These are phyloP conservation scores for Psephotus haematonotus DNA, from an alignment of 2,113 vertebrate species.

Conservation along the genomic window DNA sequence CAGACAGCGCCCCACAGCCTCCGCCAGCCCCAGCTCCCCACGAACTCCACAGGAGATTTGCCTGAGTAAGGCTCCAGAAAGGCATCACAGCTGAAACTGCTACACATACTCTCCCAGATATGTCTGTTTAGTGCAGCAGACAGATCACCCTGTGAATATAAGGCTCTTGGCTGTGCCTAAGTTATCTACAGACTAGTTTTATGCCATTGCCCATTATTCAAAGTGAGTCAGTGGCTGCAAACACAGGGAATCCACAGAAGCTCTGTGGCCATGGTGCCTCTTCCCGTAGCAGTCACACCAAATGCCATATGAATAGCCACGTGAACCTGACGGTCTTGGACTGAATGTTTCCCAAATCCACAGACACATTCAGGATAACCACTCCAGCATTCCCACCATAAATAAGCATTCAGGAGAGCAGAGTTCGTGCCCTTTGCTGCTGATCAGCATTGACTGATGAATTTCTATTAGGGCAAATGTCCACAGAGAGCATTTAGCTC, in stretches of 20 bases:
- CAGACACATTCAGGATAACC: neutral
- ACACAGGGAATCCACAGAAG: neutral
- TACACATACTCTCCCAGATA: neutral
- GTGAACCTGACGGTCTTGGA: neutral
- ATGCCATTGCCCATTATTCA: neutral
- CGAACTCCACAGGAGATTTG: neutral
- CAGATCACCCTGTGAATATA: neutral
- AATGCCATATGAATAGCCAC: fast-evolving
- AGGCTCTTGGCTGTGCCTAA: neutral
- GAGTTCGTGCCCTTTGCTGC: neutral
- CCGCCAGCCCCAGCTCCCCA: neutral
- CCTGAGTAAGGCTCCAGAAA: neutral
- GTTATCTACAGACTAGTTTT: neutral
- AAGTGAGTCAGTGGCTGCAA: neutral
- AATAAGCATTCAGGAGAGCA: neutral
- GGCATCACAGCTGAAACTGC: neutral
- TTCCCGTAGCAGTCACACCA: fast-evolving
- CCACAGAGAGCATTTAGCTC: neutral
- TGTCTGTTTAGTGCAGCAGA: neutral
- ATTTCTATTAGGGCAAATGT: neutral
- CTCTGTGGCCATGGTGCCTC: fast-evolving
- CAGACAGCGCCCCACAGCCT: neutral
- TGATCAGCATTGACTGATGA: neutral
- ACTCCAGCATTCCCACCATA: neutral
- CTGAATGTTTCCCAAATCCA: neutral